A percentile compares a stretch with the other conserved stretches of the same genome.
Conservation (phyloP, 2,888 invertebrate species). For the Trissoscelio sp. region DNA sequence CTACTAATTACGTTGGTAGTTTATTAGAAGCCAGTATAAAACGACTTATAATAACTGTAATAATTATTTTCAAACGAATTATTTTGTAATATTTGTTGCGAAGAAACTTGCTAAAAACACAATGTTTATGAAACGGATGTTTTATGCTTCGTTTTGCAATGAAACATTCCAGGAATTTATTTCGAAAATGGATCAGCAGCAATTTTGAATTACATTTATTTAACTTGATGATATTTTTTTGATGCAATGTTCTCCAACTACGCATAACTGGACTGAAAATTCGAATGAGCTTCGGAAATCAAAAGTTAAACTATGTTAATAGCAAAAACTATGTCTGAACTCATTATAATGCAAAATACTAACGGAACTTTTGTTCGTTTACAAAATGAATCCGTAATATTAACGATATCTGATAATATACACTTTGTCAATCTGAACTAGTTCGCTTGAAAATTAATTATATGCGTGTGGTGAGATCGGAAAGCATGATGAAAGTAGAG, state of each 20-base stretch:
- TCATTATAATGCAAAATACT: too few relatives aligned
- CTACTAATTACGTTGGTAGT: neutral
- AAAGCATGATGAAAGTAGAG: conserved; percentile 40
- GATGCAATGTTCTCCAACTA: too few relatives aligned
- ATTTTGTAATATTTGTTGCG: neutral
- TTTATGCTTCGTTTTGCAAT: too few relatives aligned
- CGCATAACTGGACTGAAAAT: too few relatives aligned
- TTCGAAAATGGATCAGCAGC: too few relatives aligned
- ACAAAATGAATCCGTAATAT: neutral
- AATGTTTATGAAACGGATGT: neutral
- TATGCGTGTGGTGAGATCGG: neutral
- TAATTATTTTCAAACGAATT: neutral
- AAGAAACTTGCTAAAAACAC: neutral
- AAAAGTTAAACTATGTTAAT: too few relatives aligned
- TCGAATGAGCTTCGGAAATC: too few relatives aligned
- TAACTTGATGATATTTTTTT: too few relatives aligned
- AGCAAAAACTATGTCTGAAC: too few relatives aligned
- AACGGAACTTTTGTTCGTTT: neutral
- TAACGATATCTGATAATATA: neutral
- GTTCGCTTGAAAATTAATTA: neutral
- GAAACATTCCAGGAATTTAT: too few relatives aligned
- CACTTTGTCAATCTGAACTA: too few relatives aligned
- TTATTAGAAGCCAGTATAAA: neutral
- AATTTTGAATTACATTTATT: too few relatives aligned
- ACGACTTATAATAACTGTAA: neutral